Evolutionary conservation across 30 jellyfish, hydroid and myxozoan species (phyloP), one percentile per base, ranked within the genome.

Genomic region (Aurelia coerulea): DNA sequence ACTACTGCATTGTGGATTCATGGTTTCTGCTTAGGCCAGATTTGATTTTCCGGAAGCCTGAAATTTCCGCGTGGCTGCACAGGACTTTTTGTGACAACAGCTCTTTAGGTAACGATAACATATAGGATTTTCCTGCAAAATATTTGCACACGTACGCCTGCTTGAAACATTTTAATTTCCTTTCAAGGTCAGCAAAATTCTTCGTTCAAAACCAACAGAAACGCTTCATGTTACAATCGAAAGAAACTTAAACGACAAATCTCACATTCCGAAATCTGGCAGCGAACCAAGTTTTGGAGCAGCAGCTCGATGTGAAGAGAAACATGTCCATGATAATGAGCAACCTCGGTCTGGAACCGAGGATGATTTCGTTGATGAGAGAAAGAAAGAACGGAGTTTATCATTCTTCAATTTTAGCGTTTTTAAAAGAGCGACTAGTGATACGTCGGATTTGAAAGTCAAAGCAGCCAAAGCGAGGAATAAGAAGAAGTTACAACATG

Each of bases 341-440:
- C 56, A 14, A 9, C 56, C 56, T 46, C 56, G 56, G 56, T 46
- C 56, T 46, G 42, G 62, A 13, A 13, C 71, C 41, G 78, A 56
- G 10, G 85, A 31, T 33, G 77, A 62, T 9, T 29, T 8, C 39
- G 2, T 33, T 23, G 93, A 84, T 9, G 65, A 37, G 71, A 74
- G 81, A 42, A 52, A 68, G 59, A 51, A 69, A 13, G 97, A 92
- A 71, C 50, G 96, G 33, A 86, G 84, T 81, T 56, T 86, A 66
- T 86, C 96, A 2, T 92, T 86, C 56, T 92, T 92, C 83, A 92
- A 92, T 82, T 92, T 92, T 84, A 84, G 95, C 70, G 93, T 92
- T 1, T 92, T 86, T 52, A 86, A 92, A 60, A 73, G 98, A 35
- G 75, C 97, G 17, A 73, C 74, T 2, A 92, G 98, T 76, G 97